phyloP scores from a whole-genome alignment of 2,113 vertebrate genomes.

The Cinclus mexicanus region DNA sequence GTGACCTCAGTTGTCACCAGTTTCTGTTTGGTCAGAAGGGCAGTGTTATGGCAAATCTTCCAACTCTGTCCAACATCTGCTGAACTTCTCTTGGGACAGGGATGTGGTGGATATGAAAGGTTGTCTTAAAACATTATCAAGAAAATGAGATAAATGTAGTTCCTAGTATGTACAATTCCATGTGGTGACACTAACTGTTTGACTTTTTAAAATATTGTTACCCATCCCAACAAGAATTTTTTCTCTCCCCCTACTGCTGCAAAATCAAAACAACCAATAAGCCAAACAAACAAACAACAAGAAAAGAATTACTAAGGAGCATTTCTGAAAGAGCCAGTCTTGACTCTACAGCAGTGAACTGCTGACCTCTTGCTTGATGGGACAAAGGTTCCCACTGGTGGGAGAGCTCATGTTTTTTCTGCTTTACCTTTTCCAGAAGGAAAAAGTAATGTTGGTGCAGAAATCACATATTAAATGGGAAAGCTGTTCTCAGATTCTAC shows the following conservation, averaged over 20 bases:
- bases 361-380: not conserved
- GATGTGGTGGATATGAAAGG: not conserved
- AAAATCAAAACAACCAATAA: not conserved
- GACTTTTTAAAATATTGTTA: not conserved
- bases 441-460: not conserved
- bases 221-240: not conserved
- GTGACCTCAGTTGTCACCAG: not conserved
- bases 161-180: not conserved
- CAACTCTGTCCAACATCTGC: not conserved
- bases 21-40: not conserved
- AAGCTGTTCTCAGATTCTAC: not conserved
- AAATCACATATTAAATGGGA: not conserved
- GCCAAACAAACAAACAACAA: not conserved
- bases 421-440: constrained; percentile 17
- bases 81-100: not conserved
- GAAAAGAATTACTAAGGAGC: not conserved
- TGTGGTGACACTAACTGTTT: not conserved
- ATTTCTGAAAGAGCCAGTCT: not conserved
- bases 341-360: not conserved
- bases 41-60: not conserved
- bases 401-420: constrained; percentile 26
- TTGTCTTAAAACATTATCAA: not conserved
- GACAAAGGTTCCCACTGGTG: not conserved
- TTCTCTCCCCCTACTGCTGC: not conserved
- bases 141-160: not conserved